Percentiles rank a stretch among this genome's conserved stretches.
These are phyloP conservation scores for Achlya flavicornis DNA, from an alignment of 2,888 invertebrate genomes.

Conservation along the genomic window DNA sequence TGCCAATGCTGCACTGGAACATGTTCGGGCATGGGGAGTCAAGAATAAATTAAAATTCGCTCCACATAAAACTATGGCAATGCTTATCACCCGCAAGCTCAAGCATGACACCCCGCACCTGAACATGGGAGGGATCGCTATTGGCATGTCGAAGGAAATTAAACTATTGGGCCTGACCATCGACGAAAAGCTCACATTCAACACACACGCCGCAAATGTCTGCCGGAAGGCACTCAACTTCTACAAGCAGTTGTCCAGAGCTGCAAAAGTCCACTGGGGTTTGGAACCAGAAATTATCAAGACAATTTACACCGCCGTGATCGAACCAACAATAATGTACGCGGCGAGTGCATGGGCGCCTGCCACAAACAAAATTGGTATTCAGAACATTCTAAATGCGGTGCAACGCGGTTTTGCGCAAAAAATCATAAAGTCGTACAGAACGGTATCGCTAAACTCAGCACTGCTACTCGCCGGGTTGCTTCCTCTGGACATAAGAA, in stretches of 20 bases:
- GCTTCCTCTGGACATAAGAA: too few species aligned
- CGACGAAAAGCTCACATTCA: slow-evolving; percentile 5
- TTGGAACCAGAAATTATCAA: too few species aligned
- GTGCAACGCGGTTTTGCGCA: too few species aligned
- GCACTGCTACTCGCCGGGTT: too few species aligned
- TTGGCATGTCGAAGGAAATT: not conserved
- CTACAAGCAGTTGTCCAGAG: slow-evolving; percentile 15
- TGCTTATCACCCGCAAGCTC: slow-evolving; percentile 11
- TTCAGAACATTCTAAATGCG: too few species aligned
- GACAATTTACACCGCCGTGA: too few species aligned
- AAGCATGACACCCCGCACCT: slow-evolving; percentile 9
- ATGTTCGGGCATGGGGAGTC: slow-evolving; percentile 2
- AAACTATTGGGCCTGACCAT: slow-evolving; percentile 11
- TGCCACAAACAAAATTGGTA: too few species aligned
- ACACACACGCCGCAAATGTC: not conserved
- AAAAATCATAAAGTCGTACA: too few species aligned
- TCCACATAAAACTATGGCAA: slow-evolving; percentile 1
- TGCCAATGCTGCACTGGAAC: slow-evolving; percentile 4
- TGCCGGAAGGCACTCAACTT: slow-evolving; percentile 6
- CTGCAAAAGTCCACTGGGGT: slow-evolving; percentile 8
- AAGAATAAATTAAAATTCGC: slow-evolving; percentile 13
- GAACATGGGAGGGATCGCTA: not conserved
- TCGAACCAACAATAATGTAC: too few species aligned
- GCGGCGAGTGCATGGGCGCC: slow-evolving; percentile 14
- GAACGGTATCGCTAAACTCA: too few species aligned